Evolutionary conservation across 2,888 invertebrate genomes (phyloP).

Genomic region (Scaptomyza caliginosa): DNA sequence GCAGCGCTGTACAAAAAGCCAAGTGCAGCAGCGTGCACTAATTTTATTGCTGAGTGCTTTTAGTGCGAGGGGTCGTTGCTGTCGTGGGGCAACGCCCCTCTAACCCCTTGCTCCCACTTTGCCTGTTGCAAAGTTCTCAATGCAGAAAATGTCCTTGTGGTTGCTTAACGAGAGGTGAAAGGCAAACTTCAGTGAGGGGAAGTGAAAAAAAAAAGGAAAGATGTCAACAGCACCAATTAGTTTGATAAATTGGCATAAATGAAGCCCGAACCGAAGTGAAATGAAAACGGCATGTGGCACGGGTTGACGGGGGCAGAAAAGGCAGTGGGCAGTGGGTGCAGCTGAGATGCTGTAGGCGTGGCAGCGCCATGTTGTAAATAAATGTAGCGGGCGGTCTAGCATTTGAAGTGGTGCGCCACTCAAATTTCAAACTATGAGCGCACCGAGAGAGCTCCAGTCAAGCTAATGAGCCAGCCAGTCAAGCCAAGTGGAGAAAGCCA

Average conservation of each 20-base stretch:
- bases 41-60: slow-evolving; percentile 78
- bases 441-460: slow-evolving; percentile 33
- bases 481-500: slow-evolving; percentile 23
- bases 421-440: slow-evolving; percentile 63
- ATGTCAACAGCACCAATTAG: slow-evolving; percentile 84
- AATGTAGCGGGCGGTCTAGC: slow-evolving; percentile 39
- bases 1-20: slow-evolving; percentile 28
- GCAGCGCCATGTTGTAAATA: slow-evolving; percentile 52
- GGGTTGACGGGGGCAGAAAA: not conserved
- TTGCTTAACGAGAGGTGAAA: not conserved
- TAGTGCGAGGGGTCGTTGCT: slow-evolving; percentile 49
- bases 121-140: slow-evolving; percentile 24
- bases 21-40: slow-evolving; percentile 74
- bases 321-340: not conserved
- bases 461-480: slow-evolving; percentile 41
- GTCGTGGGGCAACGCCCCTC: slow-evolving; percentile 12
- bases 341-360: slow-evolving; percentile 20
- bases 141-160: slow-evolving; percentile 30
- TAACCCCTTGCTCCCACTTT: not conserved
- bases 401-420: slow-evolving; percentile 50
- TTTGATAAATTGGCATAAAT: slow-evolving; percentile 82
- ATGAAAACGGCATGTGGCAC: slow-evolving; percentile 35
- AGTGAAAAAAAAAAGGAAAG: slow-evolving; percentile 55
- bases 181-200: slow-evolving; percentile 41
- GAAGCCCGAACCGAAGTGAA: slow-evolving; percentile 62